Percentiles rank a stretch among this genome's conserved stretches.
Conservation (phyloP, 1,140 invertebrate species). For the Tetraneura akinire region DNA sequence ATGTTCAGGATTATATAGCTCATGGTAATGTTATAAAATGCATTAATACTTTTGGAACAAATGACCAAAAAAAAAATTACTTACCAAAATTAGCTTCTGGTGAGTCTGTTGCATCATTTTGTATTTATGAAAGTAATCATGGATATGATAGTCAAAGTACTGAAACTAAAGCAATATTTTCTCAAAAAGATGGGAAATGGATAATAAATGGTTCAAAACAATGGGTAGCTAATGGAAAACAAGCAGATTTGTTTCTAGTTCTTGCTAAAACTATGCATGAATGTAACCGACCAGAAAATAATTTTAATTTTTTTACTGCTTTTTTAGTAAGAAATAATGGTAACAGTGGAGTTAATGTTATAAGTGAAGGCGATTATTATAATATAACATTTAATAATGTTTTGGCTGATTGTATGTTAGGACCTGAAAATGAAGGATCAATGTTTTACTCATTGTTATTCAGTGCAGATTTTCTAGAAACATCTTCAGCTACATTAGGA, state of each 20-base stretch:
- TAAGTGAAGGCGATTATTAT: neutral
- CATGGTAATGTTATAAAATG: conserved; percentile 10
- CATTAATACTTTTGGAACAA: neutral
- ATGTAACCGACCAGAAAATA: conserved; percentile 40
- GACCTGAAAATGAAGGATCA: conserved; percentile 25
- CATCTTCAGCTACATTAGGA: conserved; percentile 29
- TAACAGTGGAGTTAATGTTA: neutral
- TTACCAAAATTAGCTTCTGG: conserved; percentile 35
- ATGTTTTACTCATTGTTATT: neutral
- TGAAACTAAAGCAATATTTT: neutral
- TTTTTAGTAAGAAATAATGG: conserved; percentile 23
- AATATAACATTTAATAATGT: conserved; percentile 19
- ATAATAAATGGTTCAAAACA: conserved; percentile 30
- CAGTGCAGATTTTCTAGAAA: conserved; percentile 12
- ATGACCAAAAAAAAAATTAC: conserved; percentile 11
- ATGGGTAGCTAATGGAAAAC: conserved; percentile 15
- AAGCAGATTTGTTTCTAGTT: conserved; percentile 1
- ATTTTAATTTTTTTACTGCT: neutral
- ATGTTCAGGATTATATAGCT: neutral
- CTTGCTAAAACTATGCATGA: conserved; percentile 39
- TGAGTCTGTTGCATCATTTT: neutral
- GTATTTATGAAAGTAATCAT: conserved; percentile 18
- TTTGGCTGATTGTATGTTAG: conserved; percentile 20
- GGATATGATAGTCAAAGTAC: conserved; percentile 34
- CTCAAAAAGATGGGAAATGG: neutral